Base-by-base conservation (phyloP, 2,113 vertebrate genomes). In the Peromyscus polionotus region DNA sequence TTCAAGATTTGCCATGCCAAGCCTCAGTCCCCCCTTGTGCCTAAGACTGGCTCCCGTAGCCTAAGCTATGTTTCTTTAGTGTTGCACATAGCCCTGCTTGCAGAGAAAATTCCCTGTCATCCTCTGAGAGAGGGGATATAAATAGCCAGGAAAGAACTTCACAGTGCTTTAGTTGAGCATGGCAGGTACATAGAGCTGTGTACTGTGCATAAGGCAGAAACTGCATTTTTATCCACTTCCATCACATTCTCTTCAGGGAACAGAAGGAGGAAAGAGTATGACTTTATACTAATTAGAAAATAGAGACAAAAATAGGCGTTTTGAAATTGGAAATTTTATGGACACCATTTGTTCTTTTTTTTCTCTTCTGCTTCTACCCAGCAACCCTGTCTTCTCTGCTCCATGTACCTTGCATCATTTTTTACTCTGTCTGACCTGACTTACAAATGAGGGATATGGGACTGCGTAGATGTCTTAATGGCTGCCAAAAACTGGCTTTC, bases 241-340 rank as follows among this genome's bases (percentile, higher is more conserved):
- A 51, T 88, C 93, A 86, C 61, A 92, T 91, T 83, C 90, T 93
- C 86, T 73, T 93, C 48, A 51, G 65, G 73, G 90, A 95, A 67
- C 51, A 96, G 88, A 95, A 96, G 93, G 73, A 91, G n/a, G 54
- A 28, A 86, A 92, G 83, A 93, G 45, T 92, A 92, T 96, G 88
- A 93, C 72, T 97, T 92, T n/a, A 59, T 96, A 77, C 91, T 95
- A 95, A 95, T 95, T 96, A 85, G 77, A 93, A 97, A 96, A 93
- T 86, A 95, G 75, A 86, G 54, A 75, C 91, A 87, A 94, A 91
- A 95, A 81, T 92, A 90, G 73, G 63, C 14, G 7, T 89, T 95
- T 90, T 67, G 75, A 73, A 93, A 83, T 5, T 75, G 91, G 54
- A 73, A n/a, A 33, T 45, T 95, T 70, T 90, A 20, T 51, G 85